These are phyloP conservation scores for Alcedo quadribrachys DNA, from an alignment of 2,797 vertebrate species.

Conservation along the genomic window DNA sequence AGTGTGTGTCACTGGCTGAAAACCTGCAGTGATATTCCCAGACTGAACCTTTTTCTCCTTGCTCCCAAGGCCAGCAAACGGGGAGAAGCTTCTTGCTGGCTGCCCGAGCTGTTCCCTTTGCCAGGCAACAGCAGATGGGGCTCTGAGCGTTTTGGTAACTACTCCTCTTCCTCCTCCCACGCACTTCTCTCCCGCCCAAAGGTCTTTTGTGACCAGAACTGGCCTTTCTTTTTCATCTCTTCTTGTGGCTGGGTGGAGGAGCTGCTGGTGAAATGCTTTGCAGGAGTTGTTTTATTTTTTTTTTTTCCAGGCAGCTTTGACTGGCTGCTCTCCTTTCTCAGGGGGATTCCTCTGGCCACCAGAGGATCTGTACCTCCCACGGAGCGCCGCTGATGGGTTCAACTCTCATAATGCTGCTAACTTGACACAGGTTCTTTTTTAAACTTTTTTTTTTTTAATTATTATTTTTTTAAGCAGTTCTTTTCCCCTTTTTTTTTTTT, in stretches of 20 bases:
- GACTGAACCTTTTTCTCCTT: neutral
- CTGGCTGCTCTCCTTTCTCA: conserved; percentile 19
- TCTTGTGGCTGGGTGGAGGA: neutral
- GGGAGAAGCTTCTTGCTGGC: neutral
- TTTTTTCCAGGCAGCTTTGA: neutral
- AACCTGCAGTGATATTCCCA: neutral
- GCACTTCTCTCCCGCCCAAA: neutral
- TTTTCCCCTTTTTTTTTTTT: conserved; percentile 19
- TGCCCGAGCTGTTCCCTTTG: neutral
- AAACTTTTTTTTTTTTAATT: conserved; percentile 48
- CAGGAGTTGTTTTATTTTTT: neutral
- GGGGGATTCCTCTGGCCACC: conserved; percentile 13
- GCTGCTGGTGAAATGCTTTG: neutral
- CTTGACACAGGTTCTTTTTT: conserved; percentile 55
- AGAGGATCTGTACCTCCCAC: conserved; percentile 25
- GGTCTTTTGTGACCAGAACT: conserved; percentile 7
- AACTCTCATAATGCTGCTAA: conserved; percentile 70
- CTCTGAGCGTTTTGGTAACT: neutral
- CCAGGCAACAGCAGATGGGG: conserved; percentile 43
- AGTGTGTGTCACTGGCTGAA: neutral
- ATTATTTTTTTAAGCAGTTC: conserved; percentile 43
- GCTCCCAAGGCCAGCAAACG: neutral
- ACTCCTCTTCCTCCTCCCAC: conserved; percentile 14
- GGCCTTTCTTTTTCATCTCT: neutral
- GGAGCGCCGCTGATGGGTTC: conserved; percentile 2